Evolutionary conservation across 2,888 invertebrate genomes (phyloP).

Genomic region (Tortricodes alternella): DNA sequence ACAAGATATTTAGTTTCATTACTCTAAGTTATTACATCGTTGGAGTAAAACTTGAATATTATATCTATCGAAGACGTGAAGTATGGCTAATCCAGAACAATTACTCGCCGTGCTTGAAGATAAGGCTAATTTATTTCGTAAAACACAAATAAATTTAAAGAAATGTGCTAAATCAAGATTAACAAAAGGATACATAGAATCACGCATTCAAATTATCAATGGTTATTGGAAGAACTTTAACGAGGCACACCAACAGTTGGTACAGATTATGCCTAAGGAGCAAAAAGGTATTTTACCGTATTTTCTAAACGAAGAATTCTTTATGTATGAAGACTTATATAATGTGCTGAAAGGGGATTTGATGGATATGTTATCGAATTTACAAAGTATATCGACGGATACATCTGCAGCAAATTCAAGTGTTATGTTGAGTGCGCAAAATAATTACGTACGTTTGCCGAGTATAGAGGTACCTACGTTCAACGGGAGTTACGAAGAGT

Average conservation of each 20-base stretch:
- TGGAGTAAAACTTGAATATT: not conserved
- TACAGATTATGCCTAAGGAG: conserved; percentile 31
- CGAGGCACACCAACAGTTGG: conserved; percentile 25
- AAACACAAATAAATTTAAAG: conserved; percentile 25
- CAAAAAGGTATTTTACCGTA: conserved; percentile 28
- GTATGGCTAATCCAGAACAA: not conserved
- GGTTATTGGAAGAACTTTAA: conserved; percentile 32
- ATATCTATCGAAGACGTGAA: not conserved
- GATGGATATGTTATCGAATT: conserved; percentile 5
- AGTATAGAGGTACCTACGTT: conserved; percentile 25
- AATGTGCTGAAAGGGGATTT: conserved; percentile 15
- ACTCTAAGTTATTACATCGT: not conserved
- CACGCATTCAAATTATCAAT: conserved; percentile 29
- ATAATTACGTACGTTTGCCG: conserved; percentile 15
- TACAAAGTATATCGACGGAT: not conserved
- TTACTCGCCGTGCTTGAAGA: conserved; percentile 11
- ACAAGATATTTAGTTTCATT: not conserved
- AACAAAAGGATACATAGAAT: conserved; percentile 32
- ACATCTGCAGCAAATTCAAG: not conserved
- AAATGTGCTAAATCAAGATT: conserved; percentile 28
- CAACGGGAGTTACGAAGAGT: conserved; percentile 28
- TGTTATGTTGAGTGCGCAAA: not conserved
- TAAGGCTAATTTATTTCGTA: conserved; percentile 13
- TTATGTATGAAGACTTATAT: conserved; percentile 24
- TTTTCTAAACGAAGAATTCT: conserved; percentile 33